phyloP scores from a whole-genome alignment of 2,888 invertebrate species.

The Neelides folsomi region DNA sequence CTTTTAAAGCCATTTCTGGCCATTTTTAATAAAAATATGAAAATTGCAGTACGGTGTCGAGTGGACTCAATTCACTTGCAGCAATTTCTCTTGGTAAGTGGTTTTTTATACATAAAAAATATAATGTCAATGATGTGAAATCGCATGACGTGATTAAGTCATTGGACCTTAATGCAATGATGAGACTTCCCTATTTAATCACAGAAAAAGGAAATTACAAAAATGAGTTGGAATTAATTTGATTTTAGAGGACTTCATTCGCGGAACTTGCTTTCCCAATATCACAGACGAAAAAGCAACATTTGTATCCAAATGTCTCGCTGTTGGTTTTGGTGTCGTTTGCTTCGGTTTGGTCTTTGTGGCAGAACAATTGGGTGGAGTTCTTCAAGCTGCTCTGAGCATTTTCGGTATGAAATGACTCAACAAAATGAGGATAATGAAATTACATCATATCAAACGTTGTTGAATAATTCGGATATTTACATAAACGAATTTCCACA shows the following conservation, averaged over 20 bases:
- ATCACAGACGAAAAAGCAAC: slow-evolving; percentile 48
- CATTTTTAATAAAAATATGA: background rate
- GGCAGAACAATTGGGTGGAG: slow-evolving; percentile 72
- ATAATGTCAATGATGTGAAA: no score
- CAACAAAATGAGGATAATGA: no score
- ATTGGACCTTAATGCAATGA: no score
- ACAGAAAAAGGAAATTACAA: slow-evolving; percentile 52
- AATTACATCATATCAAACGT: slow-evolving; percentile 25
- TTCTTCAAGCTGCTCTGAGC: slow-evolving; percentile 51
- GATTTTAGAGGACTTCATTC: slow-evolving; percentile 21
- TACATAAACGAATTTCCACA: no score
- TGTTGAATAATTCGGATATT: slow-evolving; percentile 33
- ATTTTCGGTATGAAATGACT: background rate
- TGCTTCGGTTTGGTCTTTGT: slow-evolving; percentile 72
- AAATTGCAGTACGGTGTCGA: slow-evolving; percentile 68
- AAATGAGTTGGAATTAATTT: no score
- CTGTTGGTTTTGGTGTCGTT: slow-evolving; percentile 55
- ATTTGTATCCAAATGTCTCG: slow-evolving; percentile 55
- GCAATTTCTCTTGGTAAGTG: slow-evolving; percentile 57
- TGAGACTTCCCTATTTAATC: no score
- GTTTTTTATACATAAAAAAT: no score
- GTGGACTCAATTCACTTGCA: slow-evolving; percentile 83
- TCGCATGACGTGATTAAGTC: no score
- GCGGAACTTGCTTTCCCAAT: slow-evolving; percentile 18
- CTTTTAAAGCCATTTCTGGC: background rate